phyloP scores from a whole-genome alignment of 2,888 invertebrate genomes.

The Pachymerium ferrugineum region DNA sequence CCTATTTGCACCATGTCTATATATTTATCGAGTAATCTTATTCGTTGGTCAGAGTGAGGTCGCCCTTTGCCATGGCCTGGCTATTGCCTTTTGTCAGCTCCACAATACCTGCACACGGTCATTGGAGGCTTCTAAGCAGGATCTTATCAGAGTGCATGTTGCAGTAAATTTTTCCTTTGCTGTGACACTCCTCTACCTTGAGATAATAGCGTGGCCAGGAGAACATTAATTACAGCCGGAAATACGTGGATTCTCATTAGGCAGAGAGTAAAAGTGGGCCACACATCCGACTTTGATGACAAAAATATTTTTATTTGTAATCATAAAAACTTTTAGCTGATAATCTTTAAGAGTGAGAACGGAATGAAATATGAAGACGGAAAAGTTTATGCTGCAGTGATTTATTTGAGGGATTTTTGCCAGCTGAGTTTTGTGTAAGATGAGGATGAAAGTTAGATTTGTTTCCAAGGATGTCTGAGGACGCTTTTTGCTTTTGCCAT shows the following conservation, averaged over 20 bases:
- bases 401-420: no score
- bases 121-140: conserved; percentile 15
- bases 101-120: conserved; percentile 6
- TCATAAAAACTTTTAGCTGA: no score
- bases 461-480: no score
- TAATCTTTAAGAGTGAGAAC: no score
- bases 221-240: conserved; percentile 6
- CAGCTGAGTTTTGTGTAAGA: no score
- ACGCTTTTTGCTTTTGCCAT: background rate
- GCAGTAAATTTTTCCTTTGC: conserved; percentile 12
- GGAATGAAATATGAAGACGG: no score
- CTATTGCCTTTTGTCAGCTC: conserved; percentile 10
- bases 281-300: no score
- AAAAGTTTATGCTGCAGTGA: no score
- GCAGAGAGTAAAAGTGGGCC: no score
- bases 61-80: conserved; percentile 16
- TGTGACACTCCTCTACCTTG: background rate
- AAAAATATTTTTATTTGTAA: no score
- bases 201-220: conserved; percentile 1
- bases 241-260: conserved; percentile 5
- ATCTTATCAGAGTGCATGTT: conserved; percentile 21
- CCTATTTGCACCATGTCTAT: background rate
- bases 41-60: background rate
- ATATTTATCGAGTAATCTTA: background rate
- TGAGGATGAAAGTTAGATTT: no score